Evolutionary conservation across 2,113 vertebrate genomes (phyloP), one percentile per base, ranked within the genome.

Genomic region (Tetrao urogallus): DNA sequence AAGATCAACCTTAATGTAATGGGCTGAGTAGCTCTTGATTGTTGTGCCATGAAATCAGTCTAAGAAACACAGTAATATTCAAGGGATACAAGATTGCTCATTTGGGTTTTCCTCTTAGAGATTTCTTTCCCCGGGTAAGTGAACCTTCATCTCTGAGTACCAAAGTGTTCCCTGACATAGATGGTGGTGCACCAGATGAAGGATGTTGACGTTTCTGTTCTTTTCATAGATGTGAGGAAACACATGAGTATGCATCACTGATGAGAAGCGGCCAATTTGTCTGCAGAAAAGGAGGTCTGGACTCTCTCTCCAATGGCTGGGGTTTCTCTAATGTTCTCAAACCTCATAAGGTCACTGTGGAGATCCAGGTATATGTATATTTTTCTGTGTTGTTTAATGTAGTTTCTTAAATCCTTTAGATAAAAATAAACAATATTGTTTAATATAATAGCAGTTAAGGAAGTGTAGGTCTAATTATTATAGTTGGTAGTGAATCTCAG

Each of bases 391-490:
- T 92, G 38, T 93, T 83, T 74, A 81, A 43, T 57, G 42, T 60
- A 73, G 21, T 20, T 92, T 81, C 47, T 75, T 65, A 78, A 48
- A 91, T 48, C 19, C 32, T 91, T 84, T 36, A 58, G 54, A 95
- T 82, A 56, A 66, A 90, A 86, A 94, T 81, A 8, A n/a, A 24
- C 45, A 89, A 36, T 71, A 86, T 92, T 91, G 89, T 89, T 56
- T 61, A 74, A 52, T n/a, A 54, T 38, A 80, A 67, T 22, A 91
- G 27, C 69, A 78, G 19, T 52, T 76, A 91, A 45, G 48, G 80
- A 94, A 95, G 80, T 48, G 43, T 61, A 32, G 11, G 8, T 73
- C 28, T 70, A 77, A 75, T 65, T 43, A 60, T 11, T 77, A 28
- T 47, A 80, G 13, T 14, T 86, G 54, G 80, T 92, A 94, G 76